Evolutionary conservation across 2,797 vertebrate genomes (phyloP).

Genomic region (Rhinichthys osculus): DNA sequence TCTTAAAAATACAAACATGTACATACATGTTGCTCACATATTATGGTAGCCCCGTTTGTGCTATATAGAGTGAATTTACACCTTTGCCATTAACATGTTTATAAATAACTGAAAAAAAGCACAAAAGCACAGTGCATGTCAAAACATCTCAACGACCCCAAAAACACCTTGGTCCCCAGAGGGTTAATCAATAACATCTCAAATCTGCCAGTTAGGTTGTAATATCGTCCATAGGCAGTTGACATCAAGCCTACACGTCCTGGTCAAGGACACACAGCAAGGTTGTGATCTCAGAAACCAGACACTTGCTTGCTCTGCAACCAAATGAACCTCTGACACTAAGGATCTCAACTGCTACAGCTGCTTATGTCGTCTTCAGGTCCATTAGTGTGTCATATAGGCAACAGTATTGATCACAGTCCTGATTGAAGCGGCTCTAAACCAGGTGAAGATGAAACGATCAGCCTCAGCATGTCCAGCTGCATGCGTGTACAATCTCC

Average conservation of each 20-base stretch:
- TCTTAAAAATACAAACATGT: too few relatives aligned
- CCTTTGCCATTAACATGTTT: too few relatives aligned
- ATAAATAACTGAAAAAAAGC: too few relatives aligned
- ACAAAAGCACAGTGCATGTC: too few relatives aligned
- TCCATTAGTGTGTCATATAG: slow-evolving; percentile 28
- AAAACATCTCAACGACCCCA: too few relatives aligned
- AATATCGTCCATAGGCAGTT: neutral
- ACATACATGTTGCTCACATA: too few relatives aligned
- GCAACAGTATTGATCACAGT: neutral
- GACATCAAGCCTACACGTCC: neutral
- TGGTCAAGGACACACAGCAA: slow-evolving; percentile 16
- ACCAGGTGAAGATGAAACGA: neutral
- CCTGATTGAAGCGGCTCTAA: neutral
- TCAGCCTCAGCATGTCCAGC: neutral
- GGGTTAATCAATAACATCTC: neutral
- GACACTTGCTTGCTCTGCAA: slow-evolving; percentile 20
- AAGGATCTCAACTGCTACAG: neutral
- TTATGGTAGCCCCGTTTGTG: too few relatives aligned
- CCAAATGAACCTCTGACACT: slow-evolving; percentile 18
- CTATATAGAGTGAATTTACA: too few relatives aligned
- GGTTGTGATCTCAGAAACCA: slow-evolving; percentile 1
- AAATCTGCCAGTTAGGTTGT: neutral
- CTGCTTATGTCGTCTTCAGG: slow-evolving; percentile 17
- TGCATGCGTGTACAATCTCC: neutral
- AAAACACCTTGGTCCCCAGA: too few relatives aligned